phyloP scores from a whole-genome alignment of 1,140 invertebrate genomes.

The Magallana angulata region DNA sequence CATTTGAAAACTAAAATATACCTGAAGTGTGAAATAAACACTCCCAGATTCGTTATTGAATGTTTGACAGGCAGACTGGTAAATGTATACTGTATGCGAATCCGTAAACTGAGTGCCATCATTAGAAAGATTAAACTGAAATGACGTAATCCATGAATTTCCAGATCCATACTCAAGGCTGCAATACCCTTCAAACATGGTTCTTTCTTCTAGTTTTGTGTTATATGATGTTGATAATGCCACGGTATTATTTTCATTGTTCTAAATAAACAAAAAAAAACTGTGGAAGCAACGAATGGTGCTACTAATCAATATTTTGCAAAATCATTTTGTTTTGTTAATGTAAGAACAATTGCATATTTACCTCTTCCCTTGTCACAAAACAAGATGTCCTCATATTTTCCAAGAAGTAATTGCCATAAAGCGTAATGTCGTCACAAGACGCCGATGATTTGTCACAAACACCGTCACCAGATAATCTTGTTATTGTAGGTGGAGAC shows the following conservation, averaged over 20 bases:
- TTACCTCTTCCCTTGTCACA: background rate
- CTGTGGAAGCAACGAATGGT: no score
- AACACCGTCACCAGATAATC: background rate
- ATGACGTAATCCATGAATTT: background rate
- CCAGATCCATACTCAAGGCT: background rate
- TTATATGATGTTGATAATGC: background rate
- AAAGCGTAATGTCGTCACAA: background rate
- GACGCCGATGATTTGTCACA: background rate
- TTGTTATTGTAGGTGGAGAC: background rate
- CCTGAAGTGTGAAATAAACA: constrained; percentile 7
- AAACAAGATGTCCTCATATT: background rate
- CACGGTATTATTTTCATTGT: background rate
- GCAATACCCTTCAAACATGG: background rate
- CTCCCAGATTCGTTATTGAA: background rate
- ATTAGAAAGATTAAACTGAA: background rate
- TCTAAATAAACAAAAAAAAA: background rate
- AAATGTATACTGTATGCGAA: background rate
- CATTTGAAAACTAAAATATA: background rate
- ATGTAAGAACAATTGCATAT: background rate
- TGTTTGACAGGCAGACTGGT: background rate
- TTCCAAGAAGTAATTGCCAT: background rate
- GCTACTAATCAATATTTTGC: background rate
- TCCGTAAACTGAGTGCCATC: background rate
- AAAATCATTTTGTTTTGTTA: background rate
- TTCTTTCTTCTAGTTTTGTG: background rate